A percentile compares a stretch with the other conserved stretches of the same genome.
Conservation (phyloP, 2,113 vertebrate genomes). For the Condylura cristata region DNA sequence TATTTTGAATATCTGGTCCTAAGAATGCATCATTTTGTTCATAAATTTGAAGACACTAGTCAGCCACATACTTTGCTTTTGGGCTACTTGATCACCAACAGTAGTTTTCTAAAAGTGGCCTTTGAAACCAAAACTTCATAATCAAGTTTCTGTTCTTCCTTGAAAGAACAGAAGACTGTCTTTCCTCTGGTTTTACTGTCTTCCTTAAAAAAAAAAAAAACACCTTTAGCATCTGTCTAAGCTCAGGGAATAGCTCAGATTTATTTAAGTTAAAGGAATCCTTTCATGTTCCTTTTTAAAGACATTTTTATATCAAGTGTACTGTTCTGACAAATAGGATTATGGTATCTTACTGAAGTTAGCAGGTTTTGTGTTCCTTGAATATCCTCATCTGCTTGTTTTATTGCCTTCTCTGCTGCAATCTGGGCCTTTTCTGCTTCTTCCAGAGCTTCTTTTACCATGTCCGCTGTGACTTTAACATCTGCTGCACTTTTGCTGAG, state of each 20-base stretch:
- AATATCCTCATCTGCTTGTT: constrained; percentile 93
- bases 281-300: neutral
- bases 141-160: neutral
- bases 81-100: neutral
- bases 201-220: neutral
- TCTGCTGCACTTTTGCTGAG: constrained; percentile 91
- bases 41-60: neutral
- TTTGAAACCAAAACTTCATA: neutral
- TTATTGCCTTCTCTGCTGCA: constrained; percentile 92
- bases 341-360: constrained; percentile 87
- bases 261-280: neutral
- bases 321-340: neutral
- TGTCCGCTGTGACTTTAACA: constrained; percentile 91
- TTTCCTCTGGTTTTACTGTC: no score
- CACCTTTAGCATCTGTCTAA: neutral
- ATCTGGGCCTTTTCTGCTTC: constrained; percentile 93
- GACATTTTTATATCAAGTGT: neutral
- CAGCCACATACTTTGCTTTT: neutral
- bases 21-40: neutral
- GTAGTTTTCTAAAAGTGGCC: neutral
- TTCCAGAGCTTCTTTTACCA: constrained; percentile 92
- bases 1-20: neutral
- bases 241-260: neutral
- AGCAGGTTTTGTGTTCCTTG: constrained; percentile 93
- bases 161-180: neutral